These are phyloP conservation scores for Oreotrochilus melanogaster DNA, from an alignment of 2,113 vertebrate genomes.

Conservation along the genomic window DNA sequence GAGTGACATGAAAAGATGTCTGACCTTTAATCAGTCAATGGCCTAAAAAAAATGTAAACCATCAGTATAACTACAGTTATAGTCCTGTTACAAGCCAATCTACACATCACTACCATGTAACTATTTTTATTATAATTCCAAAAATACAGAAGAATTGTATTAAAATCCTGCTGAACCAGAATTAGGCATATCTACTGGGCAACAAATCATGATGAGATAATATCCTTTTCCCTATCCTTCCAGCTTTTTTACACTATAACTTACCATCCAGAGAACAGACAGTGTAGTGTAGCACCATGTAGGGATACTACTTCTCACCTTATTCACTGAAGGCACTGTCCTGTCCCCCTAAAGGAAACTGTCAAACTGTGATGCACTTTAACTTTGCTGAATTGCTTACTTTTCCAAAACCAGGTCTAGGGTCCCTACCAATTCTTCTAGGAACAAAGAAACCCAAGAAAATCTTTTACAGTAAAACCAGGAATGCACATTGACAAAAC, in stretches of 20 bases:
- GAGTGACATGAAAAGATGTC: not conserved
- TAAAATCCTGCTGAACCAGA: not conserved
- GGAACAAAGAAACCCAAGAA: not conserved
- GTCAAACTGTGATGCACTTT: not conserved
- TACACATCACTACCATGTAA: not conserved
- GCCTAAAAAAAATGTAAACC: not conserved
- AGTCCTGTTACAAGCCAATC: not conserved
- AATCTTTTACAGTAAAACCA: not conserved
- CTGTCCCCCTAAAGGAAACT: not conserved
- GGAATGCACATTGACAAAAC: not conserved
- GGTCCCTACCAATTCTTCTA: not conserved
- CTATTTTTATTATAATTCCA: not conserved
- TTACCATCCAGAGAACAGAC: not conserved
- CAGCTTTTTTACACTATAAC: not conserved
- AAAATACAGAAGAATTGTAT: not conserved
- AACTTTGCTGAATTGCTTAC: not conserved
- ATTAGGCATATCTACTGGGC: not conserved
- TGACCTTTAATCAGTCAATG: not conserved
- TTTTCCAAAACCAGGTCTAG: not conserved
- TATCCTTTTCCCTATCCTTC: not conserved
- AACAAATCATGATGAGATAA: not conserved
- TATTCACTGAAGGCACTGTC: not conserved
- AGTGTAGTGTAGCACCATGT: not conserved
- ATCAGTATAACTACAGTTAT: not conserved
- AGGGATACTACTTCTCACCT: not conserved